Percentiles rank a stretch among this genome's conserved stretches.
These are phyloP conservation scores for Ylistrum balloti DNA, from an alignment of 1,140 invertebrate genomes.

Conservation along the genomic window DNA sequence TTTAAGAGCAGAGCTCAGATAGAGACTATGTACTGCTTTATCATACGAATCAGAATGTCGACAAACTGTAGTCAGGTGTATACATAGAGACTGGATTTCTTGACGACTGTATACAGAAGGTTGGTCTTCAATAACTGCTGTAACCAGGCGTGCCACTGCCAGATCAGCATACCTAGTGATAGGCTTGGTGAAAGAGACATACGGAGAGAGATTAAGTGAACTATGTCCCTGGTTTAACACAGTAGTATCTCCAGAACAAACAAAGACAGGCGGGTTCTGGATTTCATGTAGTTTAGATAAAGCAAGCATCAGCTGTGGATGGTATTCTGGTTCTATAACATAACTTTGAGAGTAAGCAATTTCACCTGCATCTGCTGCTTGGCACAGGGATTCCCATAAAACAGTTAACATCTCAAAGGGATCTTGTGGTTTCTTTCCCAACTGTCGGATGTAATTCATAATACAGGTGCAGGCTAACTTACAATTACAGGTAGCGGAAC, in stretches of 20 bases:
- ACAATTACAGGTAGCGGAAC: slow-evolving; percentile 69
- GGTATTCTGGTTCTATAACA: slow-evolving; percentile 67
- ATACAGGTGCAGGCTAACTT: slow-evolving; percentile 74
- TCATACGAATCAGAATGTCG: slow-evolving; percentile 59
- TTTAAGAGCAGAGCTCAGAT: slow-evolving; percentile 66
- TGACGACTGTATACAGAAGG: slow-evolving; percentile 61
- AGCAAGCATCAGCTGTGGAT: slow-evolving; percentile 72
- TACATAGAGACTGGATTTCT: slow-evolving; percentile 68
- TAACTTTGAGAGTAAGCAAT: slow-evolving; percentile 66
- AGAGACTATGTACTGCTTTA: slow-evolving; percentile 54
- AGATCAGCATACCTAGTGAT: slow-evolving; percentile 95
- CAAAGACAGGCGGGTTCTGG: slow-evolving; percentile 61
- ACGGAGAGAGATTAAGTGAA: slow-evolving; percentile 91
- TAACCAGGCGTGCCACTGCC: slow-evolving; percentile 91
- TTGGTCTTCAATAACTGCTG: slow-evolving; percentile 86
- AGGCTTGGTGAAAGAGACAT: slow-evolving; percentile 97
- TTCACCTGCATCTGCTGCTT: slow-evolving; percentile 64
- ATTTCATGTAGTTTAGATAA: slow-evolving; percentile 63
- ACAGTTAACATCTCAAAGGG: slow-evolving; percentile 66
- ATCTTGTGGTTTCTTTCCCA: slow-evolving; percentile 65
- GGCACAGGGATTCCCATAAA: slow-evolving; percentile 68
- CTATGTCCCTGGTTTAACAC: slow-evolving; percentile 86
- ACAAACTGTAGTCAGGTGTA: slow-evolving; percentile 45
- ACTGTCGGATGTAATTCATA: slow-evolving; percentile 69
- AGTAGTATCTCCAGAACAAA: slow-evolving; percentile 63